phyloP scores from a whole-genome alignment of 2,113 vertebrate genomes.

The Corvus cornix region DNA sequence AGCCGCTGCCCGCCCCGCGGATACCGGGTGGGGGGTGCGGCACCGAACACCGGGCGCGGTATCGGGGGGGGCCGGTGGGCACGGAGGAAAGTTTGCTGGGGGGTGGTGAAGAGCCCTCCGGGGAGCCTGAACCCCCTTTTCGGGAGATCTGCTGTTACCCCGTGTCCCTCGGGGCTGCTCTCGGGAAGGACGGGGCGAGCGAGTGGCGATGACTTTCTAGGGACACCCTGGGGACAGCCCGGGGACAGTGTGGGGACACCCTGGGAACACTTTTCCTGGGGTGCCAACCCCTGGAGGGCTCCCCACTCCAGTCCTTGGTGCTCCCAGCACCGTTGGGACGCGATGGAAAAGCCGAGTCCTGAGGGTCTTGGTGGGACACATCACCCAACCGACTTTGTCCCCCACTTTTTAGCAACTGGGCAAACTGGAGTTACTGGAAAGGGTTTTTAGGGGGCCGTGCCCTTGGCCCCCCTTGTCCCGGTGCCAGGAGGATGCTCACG shows the following conservation, averaged over 20 bases:
- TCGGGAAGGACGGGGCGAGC: background rate
- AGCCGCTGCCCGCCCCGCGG: background rate
- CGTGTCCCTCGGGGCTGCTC: background rate
- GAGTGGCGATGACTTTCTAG: background rate
- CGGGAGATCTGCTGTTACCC: background rate
- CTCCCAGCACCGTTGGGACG: background rate
- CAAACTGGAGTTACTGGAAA: background rate
- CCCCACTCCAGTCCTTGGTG: background rate
- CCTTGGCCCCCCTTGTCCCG: background rate
- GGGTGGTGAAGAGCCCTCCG: background rate
- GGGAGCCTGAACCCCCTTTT: background rate
- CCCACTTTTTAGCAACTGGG: background rate
- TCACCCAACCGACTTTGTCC: fast-evolving
- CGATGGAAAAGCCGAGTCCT: fast-evolving
- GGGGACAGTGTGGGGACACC: background rate
- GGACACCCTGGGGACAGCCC: background rate
- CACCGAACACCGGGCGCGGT: background rate
- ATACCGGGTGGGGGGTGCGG: background rate
- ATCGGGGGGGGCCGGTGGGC: background rate
- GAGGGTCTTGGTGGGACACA: background rate
- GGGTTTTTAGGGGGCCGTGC: background rate
- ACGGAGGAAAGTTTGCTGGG: background rate
- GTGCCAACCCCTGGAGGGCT: background rate
- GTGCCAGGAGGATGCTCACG: fast-evolving
- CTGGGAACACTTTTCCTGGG: background rate